These are phyloP conservation scores for Eupsilia transversa DNA, from an alignment of 2,888 invertebrate species.

Conservation along the genomic window DNA sequence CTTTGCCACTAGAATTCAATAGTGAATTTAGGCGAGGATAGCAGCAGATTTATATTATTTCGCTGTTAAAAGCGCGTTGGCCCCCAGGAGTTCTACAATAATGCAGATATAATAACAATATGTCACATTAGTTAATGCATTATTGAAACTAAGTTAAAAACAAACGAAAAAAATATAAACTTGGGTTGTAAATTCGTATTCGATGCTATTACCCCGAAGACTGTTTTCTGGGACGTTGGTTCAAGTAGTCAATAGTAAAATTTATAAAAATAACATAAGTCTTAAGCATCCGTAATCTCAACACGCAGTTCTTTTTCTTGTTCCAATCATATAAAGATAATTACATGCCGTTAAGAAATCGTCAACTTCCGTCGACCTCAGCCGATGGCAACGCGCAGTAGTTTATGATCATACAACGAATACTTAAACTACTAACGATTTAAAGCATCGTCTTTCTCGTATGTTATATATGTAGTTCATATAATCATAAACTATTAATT, in stretches of 20 bases:
- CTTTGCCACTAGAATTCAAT: not conserved
- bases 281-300: constrained; percentile 27
- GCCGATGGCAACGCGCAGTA: constrained; percentile 72
- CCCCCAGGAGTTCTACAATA: not conserved
- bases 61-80: not conserved
- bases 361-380: constrained; percentile 85
- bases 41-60: not conserved
- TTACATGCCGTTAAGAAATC: constrained; percentile 80
- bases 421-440: constrained; percentile 58
- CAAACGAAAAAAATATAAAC: not conserved
- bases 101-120: not conserved
- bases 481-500: no score
- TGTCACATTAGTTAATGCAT: not conserved
- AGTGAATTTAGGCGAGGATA: not conserved
- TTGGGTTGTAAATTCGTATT: not conserved
- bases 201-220: not conserved
- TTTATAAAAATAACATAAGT: constrained; percentile 15
- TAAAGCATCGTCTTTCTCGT: constrained; percentile 53
- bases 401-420: constrained; percentile 80
- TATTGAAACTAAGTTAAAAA: not conserved
- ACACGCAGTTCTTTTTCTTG: constrained; percentile 69
- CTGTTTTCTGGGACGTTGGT: not conserved
- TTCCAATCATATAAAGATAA: constrained; percentile 75
- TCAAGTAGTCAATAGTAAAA: constrained; percentile 3
- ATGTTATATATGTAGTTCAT: constrained; percentile 3